phyloP scores from a whole-genome alignment of 2,113 vertebrate genomes.

The Platichthys stellatus region DNA sequence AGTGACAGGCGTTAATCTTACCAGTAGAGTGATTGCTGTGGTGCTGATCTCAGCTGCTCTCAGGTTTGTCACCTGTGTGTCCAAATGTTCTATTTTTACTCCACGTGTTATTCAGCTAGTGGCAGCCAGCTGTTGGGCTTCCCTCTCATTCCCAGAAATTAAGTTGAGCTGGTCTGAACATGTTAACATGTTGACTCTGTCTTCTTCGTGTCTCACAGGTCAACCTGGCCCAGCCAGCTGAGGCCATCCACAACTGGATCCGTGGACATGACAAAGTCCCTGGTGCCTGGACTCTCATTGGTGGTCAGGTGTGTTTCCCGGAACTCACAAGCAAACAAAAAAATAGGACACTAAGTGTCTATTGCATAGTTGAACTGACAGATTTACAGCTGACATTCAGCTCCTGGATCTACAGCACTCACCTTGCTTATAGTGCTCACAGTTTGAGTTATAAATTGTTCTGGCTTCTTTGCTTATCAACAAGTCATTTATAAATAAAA shows the following conservation, averaged over 20 bases:
- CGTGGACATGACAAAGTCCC: slow-evolving; percentile 98
- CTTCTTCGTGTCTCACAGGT: slow-evolving; percentile 71
- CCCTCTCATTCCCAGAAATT: slow-evolving; percentile 43
- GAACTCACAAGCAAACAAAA: slow-evolving; percentile 2
- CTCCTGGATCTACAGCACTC: too few relatives aligned
- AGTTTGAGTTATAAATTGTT: not conserved
- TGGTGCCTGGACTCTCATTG: slow-evolving; percentile 91
- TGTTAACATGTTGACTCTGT: not conserved
- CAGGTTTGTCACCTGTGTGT: slow-evolving; percentile 21
- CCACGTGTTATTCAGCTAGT: slow-evolving; percentile 11
- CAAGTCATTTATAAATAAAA: not conserved
- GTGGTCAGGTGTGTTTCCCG: slow-evolving; percentile 84
- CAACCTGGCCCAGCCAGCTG: slow-evolving; percentile 88
- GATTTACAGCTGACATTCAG: not conserved
- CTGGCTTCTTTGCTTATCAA: not conserved
- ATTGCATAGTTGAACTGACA: not conserved
- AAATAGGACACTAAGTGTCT: not conserved
- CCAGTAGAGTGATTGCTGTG: slow-evolving; percentile 1
- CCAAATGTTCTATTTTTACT: slow-evolving; percentile 48
- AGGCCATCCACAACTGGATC: slow-evolving; percentile 95
- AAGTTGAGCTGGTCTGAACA: not conserved
- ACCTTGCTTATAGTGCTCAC: too few relatives aligned
- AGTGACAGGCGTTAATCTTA: slow-evolving; percentile 9
- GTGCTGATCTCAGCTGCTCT: slow-evolving; percentile 20
- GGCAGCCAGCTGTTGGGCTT: slow-evolving; percentile 39